These are phyloP conservation scores for Pelochelys cantorii DNA, from an alignment of 2,797 vertebrate genomes.

Conservation along the genomic window DNA sequence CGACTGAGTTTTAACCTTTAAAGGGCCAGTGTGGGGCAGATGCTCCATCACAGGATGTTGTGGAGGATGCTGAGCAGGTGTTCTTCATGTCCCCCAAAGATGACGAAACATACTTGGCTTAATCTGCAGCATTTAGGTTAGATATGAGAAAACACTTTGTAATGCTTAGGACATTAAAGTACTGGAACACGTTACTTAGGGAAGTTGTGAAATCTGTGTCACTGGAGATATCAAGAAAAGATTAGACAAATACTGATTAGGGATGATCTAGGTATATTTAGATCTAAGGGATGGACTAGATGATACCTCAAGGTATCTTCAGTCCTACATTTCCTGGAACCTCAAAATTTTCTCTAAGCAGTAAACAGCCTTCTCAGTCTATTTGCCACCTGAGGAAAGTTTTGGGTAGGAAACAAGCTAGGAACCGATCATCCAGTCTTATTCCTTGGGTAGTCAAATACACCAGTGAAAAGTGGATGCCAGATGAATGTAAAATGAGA, in stretches of 20 bases:
- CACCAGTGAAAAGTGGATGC: neutral
- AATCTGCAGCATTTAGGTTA: neutral
- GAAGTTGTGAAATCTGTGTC: neutral
- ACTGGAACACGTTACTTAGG: neutral
- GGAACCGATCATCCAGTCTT: neutral
- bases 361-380: neutral
- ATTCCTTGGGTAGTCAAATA: neutral
- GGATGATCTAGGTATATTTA: neutral
- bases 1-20: too few species aligned
- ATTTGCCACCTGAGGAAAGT: neutral
- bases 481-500: neutral
- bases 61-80: neutral
- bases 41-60: neutral
- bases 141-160: neutral
- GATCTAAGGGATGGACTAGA: neutral
- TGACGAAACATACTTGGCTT: neutral
- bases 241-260: neutral
- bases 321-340: conserved; percentile 6
- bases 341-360: neutral
- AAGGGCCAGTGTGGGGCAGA: too few species aligned
- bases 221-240: neutral
- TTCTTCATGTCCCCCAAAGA: neutral
- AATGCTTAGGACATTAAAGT: neutral
- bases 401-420: neutral
- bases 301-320: neutral